Base-by-base conservation (phyloP, 92 coral and sea anemone species). In the Palythoa heliodiscus region DNA sequence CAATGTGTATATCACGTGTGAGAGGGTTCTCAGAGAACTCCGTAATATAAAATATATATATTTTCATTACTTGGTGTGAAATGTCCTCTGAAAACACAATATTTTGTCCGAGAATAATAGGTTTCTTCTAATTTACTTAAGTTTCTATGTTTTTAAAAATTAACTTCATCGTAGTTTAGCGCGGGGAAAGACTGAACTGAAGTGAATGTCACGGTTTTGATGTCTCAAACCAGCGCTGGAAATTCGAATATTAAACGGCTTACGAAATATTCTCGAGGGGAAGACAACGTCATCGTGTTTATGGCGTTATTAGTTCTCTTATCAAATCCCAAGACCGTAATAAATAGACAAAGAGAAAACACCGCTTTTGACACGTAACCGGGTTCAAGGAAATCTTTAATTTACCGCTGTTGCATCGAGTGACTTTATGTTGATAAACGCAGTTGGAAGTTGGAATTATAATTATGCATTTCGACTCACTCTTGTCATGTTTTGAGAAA, bases 1-100 rank as follows among this genome's bases (percentile, higher is more conserved):
- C 60, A 80, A 14, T 39, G 74, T 66, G 13, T 80, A 15, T 13
- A 80, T 80, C 84, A 80, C 84, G 84, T 80, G 84, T 66, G 47
- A 80, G 64, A 77, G 11, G 25, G 16, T 25, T 23, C 52, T 73
- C 43, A 80, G 19, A 66, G 74, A 60, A 40, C 73, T 40, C 29
- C 74, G 17, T 48, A 54, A 29, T 80, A 60, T 80, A 29, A 29
- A 29, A 29, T 1, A 29, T 29, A 29, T 29, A 29, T 39, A 11
- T 23, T 57, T 25, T 22, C 55, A 64, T 66, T 80, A 43, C 47
- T 80, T 70, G 64, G 64, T 50, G 84, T 60, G 40, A 22, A 63
- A n/a, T 24, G 24, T n/a, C 19, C 67, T 7, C 81, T 76, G 61
- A 15, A 54, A 43, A 52, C 47, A 76, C 74, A 67, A 24, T 43